Conservation (phyloP, 2,888 invertebrate species). For the Adela reaumurella region DNA sequence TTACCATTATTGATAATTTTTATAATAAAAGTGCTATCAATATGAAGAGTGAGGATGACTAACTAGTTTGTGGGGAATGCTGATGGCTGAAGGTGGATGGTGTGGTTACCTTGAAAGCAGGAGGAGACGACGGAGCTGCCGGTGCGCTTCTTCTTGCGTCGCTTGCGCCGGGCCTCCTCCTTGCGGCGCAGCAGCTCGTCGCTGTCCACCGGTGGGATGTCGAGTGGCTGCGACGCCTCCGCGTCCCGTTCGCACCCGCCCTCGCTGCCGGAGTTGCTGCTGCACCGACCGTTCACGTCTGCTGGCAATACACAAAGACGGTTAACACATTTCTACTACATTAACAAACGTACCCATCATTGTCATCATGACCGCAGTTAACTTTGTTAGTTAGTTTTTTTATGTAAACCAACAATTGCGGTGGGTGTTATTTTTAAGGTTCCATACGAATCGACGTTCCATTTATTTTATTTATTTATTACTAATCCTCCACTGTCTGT, state of each 20-base stretch:
- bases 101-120: constrained; percentile 75
- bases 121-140: constrained; percentile 85
- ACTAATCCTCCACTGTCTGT: no score
- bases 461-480: no score
- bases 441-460: no score
- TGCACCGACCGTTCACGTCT: constrained; percentile 48
- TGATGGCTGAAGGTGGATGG: background rate
- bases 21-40: no score
- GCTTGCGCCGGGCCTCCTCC: constrained; percentile 83
- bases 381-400: no score
- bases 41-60: no score
- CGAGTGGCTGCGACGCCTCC: constrained; percentile 50
- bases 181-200: constrained; percentile 72
- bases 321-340: no score
- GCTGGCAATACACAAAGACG: constrained; percentile 19
- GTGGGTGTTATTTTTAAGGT: no score
- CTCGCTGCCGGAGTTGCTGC: constrained; percentile 55
- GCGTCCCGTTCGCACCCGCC: constrained; percentile 51
- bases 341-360: no score
- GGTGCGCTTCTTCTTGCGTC: constrained; percentile 87
- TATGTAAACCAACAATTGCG: no score
- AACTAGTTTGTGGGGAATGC: background rate
- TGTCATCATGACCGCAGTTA: no score
- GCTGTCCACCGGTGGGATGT: constrained; percentile 57
- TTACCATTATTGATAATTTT: no score